Evolutionary conservation across 2,797 vertebrate species (phyloP).

Genomic region (Nasua narica): DNA sequence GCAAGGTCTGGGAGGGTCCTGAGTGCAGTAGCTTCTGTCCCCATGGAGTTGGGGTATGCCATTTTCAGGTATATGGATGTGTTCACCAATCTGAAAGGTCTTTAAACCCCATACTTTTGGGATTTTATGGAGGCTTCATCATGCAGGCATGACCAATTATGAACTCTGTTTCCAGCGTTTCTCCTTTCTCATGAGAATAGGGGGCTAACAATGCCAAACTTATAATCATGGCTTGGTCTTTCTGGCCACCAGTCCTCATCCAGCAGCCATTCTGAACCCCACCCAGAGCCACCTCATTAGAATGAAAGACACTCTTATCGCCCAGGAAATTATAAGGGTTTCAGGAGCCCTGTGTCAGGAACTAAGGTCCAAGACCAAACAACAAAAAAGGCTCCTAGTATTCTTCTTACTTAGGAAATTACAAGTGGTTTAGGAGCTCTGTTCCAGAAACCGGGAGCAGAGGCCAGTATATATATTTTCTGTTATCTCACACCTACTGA

Average conservation of each 20-base stretch:
- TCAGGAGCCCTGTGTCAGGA: neutral
- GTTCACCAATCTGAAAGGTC: neutral
- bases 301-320: neutral
- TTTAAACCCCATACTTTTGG: neutral
- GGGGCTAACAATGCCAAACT: neutral
- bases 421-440: neutral
- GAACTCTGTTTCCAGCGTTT: neutral
- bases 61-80: neutral
- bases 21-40: neutral
- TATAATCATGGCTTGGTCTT: neutral
- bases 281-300: neutral
- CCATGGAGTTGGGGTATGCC: neutral
- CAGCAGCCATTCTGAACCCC: neutral
- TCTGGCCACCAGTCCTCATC: neutral
- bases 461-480: neutral
- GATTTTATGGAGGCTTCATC: neutral
- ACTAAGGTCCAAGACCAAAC: neutral
- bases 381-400: neutral
- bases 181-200: neutral
- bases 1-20: neutral
- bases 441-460: neutral
- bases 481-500: neutral
- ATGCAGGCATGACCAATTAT: neutral
- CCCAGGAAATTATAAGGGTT: neutral
- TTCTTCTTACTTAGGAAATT: neutral